Evolutionary conservation across 1,140 invertebrate species (phyloP).

Genomic region (Mercenaria mercenaria): DNA sequence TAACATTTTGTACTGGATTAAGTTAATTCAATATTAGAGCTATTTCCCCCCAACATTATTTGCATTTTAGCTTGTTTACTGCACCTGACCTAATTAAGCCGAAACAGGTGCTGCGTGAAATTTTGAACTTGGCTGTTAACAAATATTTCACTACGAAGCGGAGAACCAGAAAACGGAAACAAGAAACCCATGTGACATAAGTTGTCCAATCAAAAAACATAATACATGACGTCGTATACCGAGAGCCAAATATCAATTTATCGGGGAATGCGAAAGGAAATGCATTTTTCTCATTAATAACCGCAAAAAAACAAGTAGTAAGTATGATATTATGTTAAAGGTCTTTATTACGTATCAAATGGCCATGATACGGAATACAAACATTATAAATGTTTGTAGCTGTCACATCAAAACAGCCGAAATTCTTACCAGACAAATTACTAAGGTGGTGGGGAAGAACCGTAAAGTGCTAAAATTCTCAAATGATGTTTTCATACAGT

Average conservation of each 20-base stretch:
- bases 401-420: background rate
- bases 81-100: slow-evolving; percentile 45
- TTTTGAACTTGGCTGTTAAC: background rate
- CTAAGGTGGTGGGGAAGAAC: background rate
- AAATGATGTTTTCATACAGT: too few species aligned
- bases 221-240: slow-evolving; percentile 57
- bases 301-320: background rate
- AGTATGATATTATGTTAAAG: background rate
- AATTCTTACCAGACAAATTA: background rate
- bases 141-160: background rate
- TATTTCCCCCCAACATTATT: too few species aligned
- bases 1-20: too few species aligned
- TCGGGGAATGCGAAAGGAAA: slow-evolving; percentile 9
- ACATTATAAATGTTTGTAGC: background rate
- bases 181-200: background rate
- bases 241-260: slow-evolving; percentile 63
- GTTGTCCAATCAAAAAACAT: slow-evolving; percentile 43
- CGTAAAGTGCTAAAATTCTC: background rate
- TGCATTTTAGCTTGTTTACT: slow-evolving; percentile 23
- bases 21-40: too few species aligned
- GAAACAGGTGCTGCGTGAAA: slow-evolving; percentile 39
- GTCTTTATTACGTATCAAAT: background rate
- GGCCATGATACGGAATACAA: background rate
- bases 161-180: slow-evolving; percentile 40
- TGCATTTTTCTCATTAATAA: background rate